These are phyloP conservation scores for Caenorhabditis elegans DNA, from an alignment of 1,140 invertebrate genomes.

Conservation along the genomic window WBcel235 BX284605.5:533501-534000, in stretches of 20 bases:
- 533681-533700: constrained; percentile 13
- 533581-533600: background rate
- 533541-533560: background rate
- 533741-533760: constrained; percentile 10
- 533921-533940: background rate
- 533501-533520: background rate
- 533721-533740: background rate
- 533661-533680: background rate
- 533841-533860: background rate
- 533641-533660: background rate
- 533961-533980: background rate
- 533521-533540: constrained; percentile 7
- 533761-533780: constrained; percentile 15
- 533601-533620: constrained; percentile 7
- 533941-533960: background rate
- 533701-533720: background rate
- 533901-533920: background rate
- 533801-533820: constrained; percentile 5
- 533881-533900: background rate
- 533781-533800: background rate
- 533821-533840: background rate
- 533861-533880: background rate
- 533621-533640: background rate
- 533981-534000: background rate
- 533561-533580: background rate